Conservation (phyloP, 2,888 invertebrate species). For the Anorthoa munda region DNA sequence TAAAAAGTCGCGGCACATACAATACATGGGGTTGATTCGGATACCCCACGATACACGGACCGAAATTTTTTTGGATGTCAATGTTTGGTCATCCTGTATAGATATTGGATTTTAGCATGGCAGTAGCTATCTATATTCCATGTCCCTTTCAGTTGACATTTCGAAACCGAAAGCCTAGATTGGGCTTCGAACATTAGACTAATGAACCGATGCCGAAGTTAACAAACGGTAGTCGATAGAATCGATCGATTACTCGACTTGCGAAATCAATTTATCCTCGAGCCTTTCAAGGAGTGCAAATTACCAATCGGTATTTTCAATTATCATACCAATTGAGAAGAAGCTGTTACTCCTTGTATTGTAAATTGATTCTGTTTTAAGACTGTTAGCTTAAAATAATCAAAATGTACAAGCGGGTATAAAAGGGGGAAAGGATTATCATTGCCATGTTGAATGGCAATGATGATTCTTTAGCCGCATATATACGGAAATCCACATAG, state of each 20-base stretch:
- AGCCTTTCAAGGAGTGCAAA: conserved; percentile 22
- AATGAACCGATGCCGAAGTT: conserved; percentile 37
- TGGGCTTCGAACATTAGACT: conserved; percentile 6
- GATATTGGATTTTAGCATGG: not conserved
- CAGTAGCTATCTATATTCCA: not conserved
- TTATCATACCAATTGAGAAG: conserved; percentile 15
- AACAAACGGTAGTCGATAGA: conserved; percentile 30
- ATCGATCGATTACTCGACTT: conserved; percentile 33
- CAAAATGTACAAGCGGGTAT: not conserved
- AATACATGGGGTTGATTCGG: no score
- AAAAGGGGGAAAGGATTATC: not conserved
- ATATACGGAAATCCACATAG: no score
- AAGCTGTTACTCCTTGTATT: no score
- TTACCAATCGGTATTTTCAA: conserved; percentile 36
- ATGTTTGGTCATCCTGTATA: no score
- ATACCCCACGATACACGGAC: no score
- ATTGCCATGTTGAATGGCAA: no score
- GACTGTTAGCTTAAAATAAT: not conserved
- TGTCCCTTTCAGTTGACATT: conserved; percentile 9
- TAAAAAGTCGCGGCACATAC: no score
- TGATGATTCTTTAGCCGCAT: no score
- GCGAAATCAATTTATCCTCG: conserved; percentile 43
- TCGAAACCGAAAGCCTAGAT: conserved; percentile 11
- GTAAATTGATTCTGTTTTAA: not conserved
- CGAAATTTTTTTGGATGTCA: no score